These are phyloP conservation scores for Hirtodrosophila confusa DNA, from an alignment of 2,888 invertebrate genomes.

Conservation along the genomic window DNA sequence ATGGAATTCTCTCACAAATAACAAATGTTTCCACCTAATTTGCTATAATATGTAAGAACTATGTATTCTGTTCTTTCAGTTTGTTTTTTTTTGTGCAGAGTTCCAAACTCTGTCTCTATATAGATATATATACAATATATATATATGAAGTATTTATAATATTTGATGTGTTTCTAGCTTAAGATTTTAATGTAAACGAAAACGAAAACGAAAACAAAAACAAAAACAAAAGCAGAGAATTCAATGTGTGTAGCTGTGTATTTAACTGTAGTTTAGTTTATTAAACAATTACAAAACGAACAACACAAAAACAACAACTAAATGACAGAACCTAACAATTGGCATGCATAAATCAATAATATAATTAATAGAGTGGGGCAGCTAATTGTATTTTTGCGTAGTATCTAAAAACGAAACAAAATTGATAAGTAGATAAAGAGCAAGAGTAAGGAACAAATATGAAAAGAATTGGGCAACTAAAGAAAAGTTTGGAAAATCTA, in stretches of 20 bases:
- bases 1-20: not conserved
- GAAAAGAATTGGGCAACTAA: constrained; percentile 52
- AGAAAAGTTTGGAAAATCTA: constrained; percentile 70
- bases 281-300: constrained; percentile 40
- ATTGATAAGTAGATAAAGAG: constrained; percentile 15
- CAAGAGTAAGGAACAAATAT: constrained; percentile 13
- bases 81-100: constrained; percentile 48
- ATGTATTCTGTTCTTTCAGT: constrained; percentile 26
- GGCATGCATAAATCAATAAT: constrained; percentile 42
- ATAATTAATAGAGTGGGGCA: constrained; percentile 37
- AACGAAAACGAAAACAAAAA: constrained; percentile 50
- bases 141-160: constrained; percentile 68
- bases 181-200: constrained; percentile 73
- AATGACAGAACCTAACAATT: constrained; percentile 42
- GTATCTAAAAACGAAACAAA: constrained; percentile 31
- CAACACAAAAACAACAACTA: constrained; percentile 12
- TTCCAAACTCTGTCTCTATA: constrained; percentile 60
- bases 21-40: constrained; percentile 34
- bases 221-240: constrained; percentile 54
- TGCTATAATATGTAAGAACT: constrained; percentile 22
- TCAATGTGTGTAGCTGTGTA: constrained; percentile 79
- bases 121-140: constrained; percentile 56
- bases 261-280: constrained; percentile 71
- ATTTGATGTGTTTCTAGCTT: constrained; percentile 77
- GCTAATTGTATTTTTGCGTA: constrained; percentile 59